Base-by-base conservation (phyloP, 1,140 invertebrate species). In the Caenorhabditis inopinata region DNA sequence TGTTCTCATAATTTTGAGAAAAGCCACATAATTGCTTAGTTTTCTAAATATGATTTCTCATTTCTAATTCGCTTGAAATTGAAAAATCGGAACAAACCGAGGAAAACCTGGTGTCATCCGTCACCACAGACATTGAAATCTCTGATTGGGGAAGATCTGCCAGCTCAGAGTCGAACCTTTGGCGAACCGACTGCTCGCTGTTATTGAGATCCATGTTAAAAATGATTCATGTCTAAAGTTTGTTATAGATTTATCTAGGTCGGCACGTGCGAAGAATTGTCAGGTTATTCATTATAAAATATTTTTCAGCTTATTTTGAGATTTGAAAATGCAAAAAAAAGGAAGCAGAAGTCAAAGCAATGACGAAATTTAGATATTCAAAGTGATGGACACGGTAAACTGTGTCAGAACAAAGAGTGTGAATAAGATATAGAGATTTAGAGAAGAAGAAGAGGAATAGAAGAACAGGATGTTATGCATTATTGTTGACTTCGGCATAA, bases 81-180 rank as follows among this genome's bases (percentile, higher is more conserved):
- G 0, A 51, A 25, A 58, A 16, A 32, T 58, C 0, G 27, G 18
- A n/a, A 32, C 58, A 38, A 12, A 68, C 58, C 32, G 58, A 68
- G 38, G 38, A 68, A 1, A 68, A 42, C 21, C 58, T 35, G 1
- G 78, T 83, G 12, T 68, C 82, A 45, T 83, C 79, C 7, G 82
- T 83, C 2, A 81, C 82, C 4, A 83, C 49, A 5, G 80, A 82
- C 82, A 83, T 83, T 27, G 82, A 83, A 76, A 83, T 83, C 47
- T 83, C 82, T 0, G 82, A 83, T 14, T 79, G 74, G 23, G 83
- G 79, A 29, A 74, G 58, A 9, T 68, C 58, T 4, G 58, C 58
- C 3, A 38, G 29, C 58, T 68, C 58, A 3, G 58, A 68, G 35
- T 68, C 58, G 7, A 68, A 32, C n/a, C 58, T n/a, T 18, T 32